Evolutionary conservation across 2,797 vertebrate species (phyloP).

Genomic region (Betta splendens): DNA sequence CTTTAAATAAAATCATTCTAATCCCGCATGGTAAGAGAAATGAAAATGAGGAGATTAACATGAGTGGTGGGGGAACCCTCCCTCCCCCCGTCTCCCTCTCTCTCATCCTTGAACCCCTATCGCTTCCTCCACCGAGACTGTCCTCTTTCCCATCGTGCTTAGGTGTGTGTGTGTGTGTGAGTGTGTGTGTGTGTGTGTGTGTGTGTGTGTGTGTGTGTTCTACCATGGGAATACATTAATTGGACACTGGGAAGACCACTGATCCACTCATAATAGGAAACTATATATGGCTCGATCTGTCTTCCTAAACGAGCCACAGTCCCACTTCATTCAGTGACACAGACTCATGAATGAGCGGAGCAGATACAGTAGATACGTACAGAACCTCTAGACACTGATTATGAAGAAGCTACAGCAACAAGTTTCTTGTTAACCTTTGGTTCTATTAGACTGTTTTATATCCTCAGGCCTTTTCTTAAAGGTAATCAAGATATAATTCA

Average conservation of each 20-base stretch:
- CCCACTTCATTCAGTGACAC: slow-evolving; percentile 11
- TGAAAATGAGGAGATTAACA: slow-evolving; percentile 99
- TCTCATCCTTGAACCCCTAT: slow-evolving; percentile 48
- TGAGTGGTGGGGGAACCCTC: slow-evolving; percentile 66
- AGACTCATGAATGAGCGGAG: slow-evolving; percentile 16
- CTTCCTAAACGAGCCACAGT: background rate
- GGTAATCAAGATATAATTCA: background rate
- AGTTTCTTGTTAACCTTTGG: too few species aligned
- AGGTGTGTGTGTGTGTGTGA: too few species aligned
- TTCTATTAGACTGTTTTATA: too few species aligned
- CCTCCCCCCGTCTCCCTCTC: slow-evolving; percentile 4
- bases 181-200: too few species aligned
- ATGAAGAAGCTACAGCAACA: too few species aligned
- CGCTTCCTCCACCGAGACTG: slow-evolving; percentile 27
- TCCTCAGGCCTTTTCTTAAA: background rate
- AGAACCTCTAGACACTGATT: too few species aligned
- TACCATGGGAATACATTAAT: slow-evolving; percentile 45
- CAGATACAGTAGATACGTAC: too few species aligned
- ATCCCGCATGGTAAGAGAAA: slow-evolving; percentile 97
- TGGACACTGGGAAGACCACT: slow-evolving; percentile 32
- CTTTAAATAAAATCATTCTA: slow-evolving; percentile 99
- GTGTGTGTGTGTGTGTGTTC: slow-evolving; percentile 13
- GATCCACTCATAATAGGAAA: slow-evolving; percentile 49
- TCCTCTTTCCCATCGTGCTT: slow-evolving; percentile 13
- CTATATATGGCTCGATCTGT: slow-evolving; percentile 13